phyloP scores from a whole-genome alignment of 2,113 vertebrate genomes.

The Hemiprocne comata region DNA sequence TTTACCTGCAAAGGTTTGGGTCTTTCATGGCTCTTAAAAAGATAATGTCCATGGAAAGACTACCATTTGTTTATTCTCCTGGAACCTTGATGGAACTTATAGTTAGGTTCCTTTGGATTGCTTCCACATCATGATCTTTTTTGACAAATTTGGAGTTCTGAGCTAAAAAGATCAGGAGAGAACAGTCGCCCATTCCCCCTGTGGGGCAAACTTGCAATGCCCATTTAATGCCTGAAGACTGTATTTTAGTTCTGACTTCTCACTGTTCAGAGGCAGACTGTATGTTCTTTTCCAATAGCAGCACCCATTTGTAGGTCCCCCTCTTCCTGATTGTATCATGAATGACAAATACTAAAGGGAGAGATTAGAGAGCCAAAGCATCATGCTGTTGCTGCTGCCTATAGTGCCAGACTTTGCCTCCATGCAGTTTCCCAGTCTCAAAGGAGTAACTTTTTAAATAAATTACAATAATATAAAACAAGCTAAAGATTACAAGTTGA shows the following conservation, averaged over 20 bases:
- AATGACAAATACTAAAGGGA: not conserved
- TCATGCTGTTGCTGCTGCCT: rapidly evolving
- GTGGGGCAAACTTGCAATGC: not conserved
- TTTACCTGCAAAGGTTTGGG: not conserved
- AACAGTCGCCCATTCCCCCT: not conserved
- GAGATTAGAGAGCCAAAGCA: not conserved
- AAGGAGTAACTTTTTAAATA: not conserved
- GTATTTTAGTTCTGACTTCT: not conserved
- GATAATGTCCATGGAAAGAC: not conserved
- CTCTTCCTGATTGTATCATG: not conserved
- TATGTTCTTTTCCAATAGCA: not conserved
- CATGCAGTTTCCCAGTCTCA: not conserved
- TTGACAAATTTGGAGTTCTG: not conserved
- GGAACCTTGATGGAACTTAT: not conserved
- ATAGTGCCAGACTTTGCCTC: not conserved
- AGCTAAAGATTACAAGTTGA: not conserved
- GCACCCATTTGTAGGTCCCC: not conserved
- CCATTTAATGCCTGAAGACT: not conserved
- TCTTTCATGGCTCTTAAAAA: not conserved
- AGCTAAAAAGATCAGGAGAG: not conserved
- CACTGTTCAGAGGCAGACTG: not conserved
- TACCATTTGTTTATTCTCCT: not conserved
- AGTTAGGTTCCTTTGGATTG: not conserved
- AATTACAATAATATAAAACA: not conserved
- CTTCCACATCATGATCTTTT: not conserved